These are phyloP conservation scores for Pocillopora verrucosa DNA, from an alignment of 64 coral and sea anemone genomes.

Conservation along the genomic window DNA sequence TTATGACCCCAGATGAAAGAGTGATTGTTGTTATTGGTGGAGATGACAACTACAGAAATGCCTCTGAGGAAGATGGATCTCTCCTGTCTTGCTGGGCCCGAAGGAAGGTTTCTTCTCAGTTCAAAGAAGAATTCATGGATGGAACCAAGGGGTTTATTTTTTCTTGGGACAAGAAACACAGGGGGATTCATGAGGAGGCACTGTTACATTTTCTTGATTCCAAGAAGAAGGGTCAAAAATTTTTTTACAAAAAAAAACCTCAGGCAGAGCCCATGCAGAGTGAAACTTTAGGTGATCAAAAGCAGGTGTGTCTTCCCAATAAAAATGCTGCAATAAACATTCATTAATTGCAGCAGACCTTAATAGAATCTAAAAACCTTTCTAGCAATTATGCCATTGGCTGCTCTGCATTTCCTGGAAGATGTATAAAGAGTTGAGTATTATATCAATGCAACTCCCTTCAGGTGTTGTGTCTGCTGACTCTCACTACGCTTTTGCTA, in stretches of 20 bases:
- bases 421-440: too few relatives aligned
- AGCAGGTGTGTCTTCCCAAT: too few relatives aligned
- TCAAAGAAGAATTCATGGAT: slow-evolving; percentile 33
- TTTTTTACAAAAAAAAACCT: neutral
- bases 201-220: slow-evolving; percentile 51
- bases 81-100: slow-evolving; percentile 41
- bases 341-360: too few relatives aligned
- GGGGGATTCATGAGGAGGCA: slow-evolving; percentile 71
- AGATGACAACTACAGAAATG: slow-evolving; percentile 61
- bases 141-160: slow-evolving; percentile 64
- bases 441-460: too few relatives aligned
- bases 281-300: too few relatives aligned
- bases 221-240: slow-evolving; percentile 33
- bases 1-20: neutral
- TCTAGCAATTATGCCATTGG: too few relatives aligned
- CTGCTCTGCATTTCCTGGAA: too few relatives aligned
- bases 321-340: too few relatives aligned
- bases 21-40: slow-evolving; percentile 75
- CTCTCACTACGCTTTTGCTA: too few relatives aligned
- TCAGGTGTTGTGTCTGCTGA: too few relatives aligned
- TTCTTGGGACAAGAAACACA: slow-evolving; percentile 65
- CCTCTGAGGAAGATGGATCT: slow-evolving; percentile 11
- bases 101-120: slow-evolving; percentile 47
- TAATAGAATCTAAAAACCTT: too few relatives aligned
- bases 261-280: neutral